Conservation (phyloP, 1,140 invertebrate species). For the Apis laboriosa region DNA sequence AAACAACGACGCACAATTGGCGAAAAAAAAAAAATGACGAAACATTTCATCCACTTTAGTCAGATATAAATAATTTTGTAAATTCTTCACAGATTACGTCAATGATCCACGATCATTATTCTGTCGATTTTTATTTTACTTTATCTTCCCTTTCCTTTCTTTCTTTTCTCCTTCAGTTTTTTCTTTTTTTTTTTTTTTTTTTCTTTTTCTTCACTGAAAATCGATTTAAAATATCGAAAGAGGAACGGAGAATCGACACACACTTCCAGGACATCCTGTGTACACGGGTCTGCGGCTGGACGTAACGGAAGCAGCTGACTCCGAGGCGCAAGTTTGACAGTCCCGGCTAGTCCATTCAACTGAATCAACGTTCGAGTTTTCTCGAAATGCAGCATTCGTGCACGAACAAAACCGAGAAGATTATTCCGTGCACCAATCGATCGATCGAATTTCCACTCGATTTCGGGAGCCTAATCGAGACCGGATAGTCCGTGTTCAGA, state of each 20-base stretch:
- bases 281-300: not conserved
- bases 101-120: too few relatives aligned
- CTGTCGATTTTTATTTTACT: not conserved
- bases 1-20: too few relatives aligned
- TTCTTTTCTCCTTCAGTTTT: not conserved
- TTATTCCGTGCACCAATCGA: not conserved
- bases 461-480: not conserved
- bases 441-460: slow-evolving; percentile 6
- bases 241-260: not conserved
- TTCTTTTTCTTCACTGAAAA: too few relatives aligned
- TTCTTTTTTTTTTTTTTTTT: too few relatives aligned
- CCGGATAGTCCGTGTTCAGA: too few relatives aligned
- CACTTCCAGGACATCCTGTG: not conserved
- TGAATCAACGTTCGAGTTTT: not conserved
- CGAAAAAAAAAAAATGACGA: too few relatives aligned
- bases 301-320: slow-evolving; percentile 37
- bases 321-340: slow-evolving; percentile 27
- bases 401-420: not conserved
- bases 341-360: slow-evolving; percentile 10
- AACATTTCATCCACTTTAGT: too few relatives aligned
- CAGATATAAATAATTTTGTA: too few relatives aligned
- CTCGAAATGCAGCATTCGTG: not conserved
- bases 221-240: too few relatives aligned
- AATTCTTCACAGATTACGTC: too few relatives aligned
- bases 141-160: not conserved